Base-by-base conservation (phyloP, 2,113 vertebrate species). In the Hyperopisus bebe region DNA sequence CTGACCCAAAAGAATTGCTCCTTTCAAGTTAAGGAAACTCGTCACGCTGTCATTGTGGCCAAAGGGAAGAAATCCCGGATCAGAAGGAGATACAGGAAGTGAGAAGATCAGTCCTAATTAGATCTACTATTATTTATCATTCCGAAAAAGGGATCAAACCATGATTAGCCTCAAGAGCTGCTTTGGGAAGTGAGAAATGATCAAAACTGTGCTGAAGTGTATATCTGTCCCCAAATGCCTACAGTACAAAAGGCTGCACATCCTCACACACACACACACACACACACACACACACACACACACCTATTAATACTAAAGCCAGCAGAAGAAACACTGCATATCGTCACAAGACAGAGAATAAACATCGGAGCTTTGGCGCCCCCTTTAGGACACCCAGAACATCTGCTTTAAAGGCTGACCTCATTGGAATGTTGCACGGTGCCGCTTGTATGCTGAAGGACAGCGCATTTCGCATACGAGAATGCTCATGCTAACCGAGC, bases 361-460 rank as follows among this genome's bases (percentile, higher is more conserved):
- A 74, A 89, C 58, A 58, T 74, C 42, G 39, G 88, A 53, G 42
- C 86, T 91, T 85, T 90, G 87, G 92, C 89, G 89, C 92, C 92
- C 91, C 90, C 89, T 92, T 88, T 82, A 93, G 93, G 92, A 91
- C 48, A 91, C 24, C n/a, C 21, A 85, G 46, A n/a, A 58, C 47
- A 24, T 46, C 58, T 39, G 46, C 31, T 66, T 87, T 83, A 74
- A 62, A 88, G 31, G 55, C 55, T 88, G 87, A 88, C 77, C 50
- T 89, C 74, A 42, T 42, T 27, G 88, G 13, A 39, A 19, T 55
- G 77, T 39, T 48, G 39, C n/a, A 27, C 62, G 6, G 35, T 48
- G 24, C 42, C 15, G 62, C 74, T 48, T 4, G 46, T 24, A 44
- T 39, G 35, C 42, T 66, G 48, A 39, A 86, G 48, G 48, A 42